Evolutionary conservation across 2,113 vertebrate genomes (phyloP).

Genomic region (Lota lota): DNA sequence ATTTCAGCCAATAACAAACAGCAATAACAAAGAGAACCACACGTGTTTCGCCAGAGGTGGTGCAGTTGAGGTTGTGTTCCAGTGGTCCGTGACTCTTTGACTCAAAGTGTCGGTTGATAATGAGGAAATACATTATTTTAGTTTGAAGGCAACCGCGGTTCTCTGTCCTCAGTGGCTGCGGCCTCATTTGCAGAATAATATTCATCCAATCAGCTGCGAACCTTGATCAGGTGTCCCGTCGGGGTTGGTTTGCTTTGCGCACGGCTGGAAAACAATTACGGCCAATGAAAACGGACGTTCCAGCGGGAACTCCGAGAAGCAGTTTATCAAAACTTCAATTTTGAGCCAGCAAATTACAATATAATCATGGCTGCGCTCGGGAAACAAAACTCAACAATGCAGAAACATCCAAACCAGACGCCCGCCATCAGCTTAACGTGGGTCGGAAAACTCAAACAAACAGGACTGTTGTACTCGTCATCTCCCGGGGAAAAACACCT

Average conservation of each 20-base stretch:
- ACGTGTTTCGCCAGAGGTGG: not conserved
- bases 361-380: constrained; percentile 10
- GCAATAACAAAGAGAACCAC: no score
- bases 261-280: constrained; percentile 46
- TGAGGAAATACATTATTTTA: not conserved
- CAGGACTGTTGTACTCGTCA: not conserved
- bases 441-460: constrained; percentile 23
- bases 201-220: constrained; percentile 16
- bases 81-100: not conserved
- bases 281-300: constrained; percentile 49
- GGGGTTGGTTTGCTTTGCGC: constrained; percentile 34
- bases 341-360: constrained; percentile 34
- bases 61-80: not conserved
- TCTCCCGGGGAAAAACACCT: constrained; percentile 10
- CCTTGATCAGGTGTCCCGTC: constrained; percentile 35
- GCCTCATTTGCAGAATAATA: constrained; percentile 13
- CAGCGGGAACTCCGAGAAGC: constrained; percentile 34
- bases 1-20: no score
- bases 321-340: constrained; percentile 48
- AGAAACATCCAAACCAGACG: constrained; percentile 26
- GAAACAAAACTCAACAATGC: no score
- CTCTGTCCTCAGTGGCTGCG: constrained; percentile 13
- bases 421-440: constrained; percentile 21
- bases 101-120: not conserved
- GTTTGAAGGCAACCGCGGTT: not conserved